Evolutionary conservation across 1,140 invertebrate genomes (phyloP), one percentile per base, ranked within the genome.

Genomic region (Hylaeus volcanicus): DNA sequence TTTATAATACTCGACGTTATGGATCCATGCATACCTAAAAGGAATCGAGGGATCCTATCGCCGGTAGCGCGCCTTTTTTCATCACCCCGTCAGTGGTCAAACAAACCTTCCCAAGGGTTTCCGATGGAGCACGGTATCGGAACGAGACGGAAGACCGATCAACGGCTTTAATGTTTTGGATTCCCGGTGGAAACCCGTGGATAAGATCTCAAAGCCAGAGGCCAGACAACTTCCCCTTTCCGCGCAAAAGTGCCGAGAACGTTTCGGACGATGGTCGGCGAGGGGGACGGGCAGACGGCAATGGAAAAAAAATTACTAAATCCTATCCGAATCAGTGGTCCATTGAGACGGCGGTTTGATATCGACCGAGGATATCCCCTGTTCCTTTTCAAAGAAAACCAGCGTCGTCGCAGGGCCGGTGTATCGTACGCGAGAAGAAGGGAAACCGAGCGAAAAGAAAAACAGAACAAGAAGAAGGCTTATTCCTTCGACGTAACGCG

Each of bases 281-380:
- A 73, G 51, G 69, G 70, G 45, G 63, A 39, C 15, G 11, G 8
- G 58, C 39, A 69, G 68, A 73, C 39, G 74, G 26, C 26, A 26
- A 2, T 41, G 68, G 3, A 81, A 81, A 90, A 90, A 26, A 90
- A 90, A 89, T 86, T 78, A 85, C 82, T 78, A 88, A 91, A 92
- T 90, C 89, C 84, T 85, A 89, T 90, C 88, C 81, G 89, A 89
- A 82, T 89, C 83, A 81, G 64, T 77, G 80, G 87, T 86, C 86
- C 74, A 88, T 90, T 91, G 89, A 91, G 79, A 39, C 73, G 86
- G 74, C 56, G 84, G 87, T 89, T 89, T 90, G 89, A 91, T 91
- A 91, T 88, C 88, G 69, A 76, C 78, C 77, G 81, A 83, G 85
- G 85, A 89, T 90, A 86, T 86, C 81, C 83, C 6, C 41, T 69